phyloP scores from a whole-genome alignment of 2,888 invertebrate genomes.

The Stegana nigrithorax region DNA sequence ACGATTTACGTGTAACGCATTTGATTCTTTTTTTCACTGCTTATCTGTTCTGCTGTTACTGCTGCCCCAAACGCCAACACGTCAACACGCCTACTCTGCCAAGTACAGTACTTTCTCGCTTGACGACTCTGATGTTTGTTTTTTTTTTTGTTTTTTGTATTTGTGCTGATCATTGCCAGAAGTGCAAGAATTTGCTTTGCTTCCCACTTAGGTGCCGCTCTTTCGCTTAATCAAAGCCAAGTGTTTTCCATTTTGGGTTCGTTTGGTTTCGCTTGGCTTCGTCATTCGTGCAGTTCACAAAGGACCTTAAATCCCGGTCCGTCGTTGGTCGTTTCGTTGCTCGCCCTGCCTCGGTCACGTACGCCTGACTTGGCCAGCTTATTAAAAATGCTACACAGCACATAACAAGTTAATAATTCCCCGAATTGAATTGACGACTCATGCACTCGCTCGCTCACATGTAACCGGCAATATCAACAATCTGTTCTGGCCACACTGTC shows the following conservation, averaged over 20 bases:
- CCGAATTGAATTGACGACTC: constrained; percentile 23
- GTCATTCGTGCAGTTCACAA: constrained; percentile 25
- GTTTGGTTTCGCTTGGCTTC: constrained; percentile 11
- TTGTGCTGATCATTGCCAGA: too few relatives aligned
- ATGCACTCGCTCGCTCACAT: too few relatives aligned
- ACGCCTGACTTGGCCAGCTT: constrained; percentile 53
- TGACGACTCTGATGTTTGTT: too few relatives aligned
- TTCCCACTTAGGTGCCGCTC: too few relatives aligned
- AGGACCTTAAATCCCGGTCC: too few relatives aligned
- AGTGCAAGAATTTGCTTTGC: not conserved
- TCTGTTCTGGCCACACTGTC: too few relatives aligned
- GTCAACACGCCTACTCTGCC: too few relatives aligned
- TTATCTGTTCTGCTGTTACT: not conserved
- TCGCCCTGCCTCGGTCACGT: constrained; percentile 43
- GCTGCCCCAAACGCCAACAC: too few relatives aligned
- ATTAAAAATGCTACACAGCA: constrained; percentile 61
- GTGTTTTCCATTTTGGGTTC: not conserved
- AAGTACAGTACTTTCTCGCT: too few relatives aligned
- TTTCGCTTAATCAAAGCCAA: not conserved
- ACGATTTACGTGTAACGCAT: not conserved
- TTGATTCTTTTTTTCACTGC: not conserved
- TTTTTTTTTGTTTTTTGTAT: too few relatives aligned
- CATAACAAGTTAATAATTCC: constrained; percentile 62
- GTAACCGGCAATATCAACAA: constrained; percentile 22
- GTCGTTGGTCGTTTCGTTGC: too few relatives aligned